These are phyloP conservation scores for Agelas oroides DNA, from an alignment of 37 sponge, comb jelly and placozoan genomes.

Conservation along the genomic window DNA sequence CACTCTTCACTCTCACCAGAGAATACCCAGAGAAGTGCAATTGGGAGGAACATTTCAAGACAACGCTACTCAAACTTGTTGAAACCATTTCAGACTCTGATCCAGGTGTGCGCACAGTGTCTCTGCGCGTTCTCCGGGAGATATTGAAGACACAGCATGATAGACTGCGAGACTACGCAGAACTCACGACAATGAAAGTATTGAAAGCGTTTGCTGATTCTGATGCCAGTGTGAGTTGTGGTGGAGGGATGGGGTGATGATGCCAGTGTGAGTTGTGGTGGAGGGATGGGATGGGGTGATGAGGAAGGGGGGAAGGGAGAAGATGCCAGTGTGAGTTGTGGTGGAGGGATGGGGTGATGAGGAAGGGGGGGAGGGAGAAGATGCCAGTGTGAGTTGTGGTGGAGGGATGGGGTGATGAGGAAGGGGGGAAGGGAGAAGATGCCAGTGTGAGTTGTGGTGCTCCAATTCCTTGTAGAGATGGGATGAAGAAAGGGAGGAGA, in stretches of 20 bases:
- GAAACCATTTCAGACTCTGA: constrained; percentile 30
- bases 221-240: constrained; percentile 48
- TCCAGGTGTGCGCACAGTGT: constrained; percentile 20
- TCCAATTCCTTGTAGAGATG: too few species aligned
- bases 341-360: too few species aligned
- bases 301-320: too few species aligned
- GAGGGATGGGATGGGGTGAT: too few species aligned
- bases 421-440: too few species aligned
- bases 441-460: constrained; percentile 38
- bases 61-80: constrained; percentile 20
- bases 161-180: constrained; percentile 60
- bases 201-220: constrained; percentile 55
- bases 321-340: constrained; percentile 51
- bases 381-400: too few species aligned
- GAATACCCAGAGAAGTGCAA: constrained; percentile 57
- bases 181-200: constrained; percentile 62
- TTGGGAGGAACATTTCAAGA: constrained; percentile 76
- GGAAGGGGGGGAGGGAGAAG: too few species aligned
- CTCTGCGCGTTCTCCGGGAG: constrained; percentile 70
- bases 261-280: too few species aligned
- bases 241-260: too few species aligned
- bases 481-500: too few species aligned
- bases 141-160: constrained; percentile 57
- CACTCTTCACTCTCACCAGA: constrained; percentile 46
- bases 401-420: neutral